A percentile compares a stretch with the other conserved stretches of the same genome.
phyloP scores from a whole-genome alignment of 2,888 invertebrate genomes.

The Sepioteuthis lessoniana region DNA sequence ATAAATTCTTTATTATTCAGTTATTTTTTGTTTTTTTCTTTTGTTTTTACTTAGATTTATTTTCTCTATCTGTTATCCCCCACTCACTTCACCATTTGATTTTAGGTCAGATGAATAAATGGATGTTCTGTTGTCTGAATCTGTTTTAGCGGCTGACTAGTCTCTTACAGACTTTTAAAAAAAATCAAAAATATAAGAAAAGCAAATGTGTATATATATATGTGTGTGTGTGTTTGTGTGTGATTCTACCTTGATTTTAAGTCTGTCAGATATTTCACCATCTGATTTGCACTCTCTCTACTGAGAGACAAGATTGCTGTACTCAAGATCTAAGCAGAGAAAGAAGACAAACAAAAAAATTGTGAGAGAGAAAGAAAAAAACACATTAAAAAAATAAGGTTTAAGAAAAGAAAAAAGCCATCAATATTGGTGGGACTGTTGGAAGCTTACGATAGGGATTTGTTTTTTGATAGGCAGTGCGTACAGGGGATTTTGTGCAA shows the following conservation, averaged over 20 bases:
- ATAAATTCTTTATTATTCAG: no score
- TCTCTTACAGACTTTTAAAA: no score
- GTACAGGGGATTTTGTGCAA: background rate
- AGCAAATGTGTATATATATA: background rate
- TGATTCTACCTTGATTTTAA: constrained; percentile 17
- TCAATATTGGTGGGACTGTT: constrained; percentile 33
- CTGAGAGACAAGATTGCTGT: background rate
- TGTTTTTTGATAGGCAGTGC: constrained; percentile 23
- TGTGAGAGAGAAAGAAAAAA: background rate
- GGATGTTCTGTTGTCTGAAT: no score
- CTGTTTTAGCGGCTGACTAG: no score
- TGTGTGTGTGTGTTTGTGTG: background rate
- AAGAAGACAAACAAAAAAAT: background rate
- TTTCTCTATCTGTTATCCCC: no score
- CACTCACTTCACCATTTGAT: no score
- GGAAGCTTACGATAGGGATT: constrained; percentile 33
- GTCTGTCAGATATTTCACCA: background rate
- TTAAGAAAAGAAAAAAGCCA: background rate
- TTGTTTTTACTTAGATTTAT: no score
- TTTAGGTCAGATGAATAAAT: no score
- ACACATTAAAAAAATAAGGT: background rate
- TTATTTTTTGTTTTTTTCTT: no score
- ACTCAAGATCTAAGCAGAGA: background rate
- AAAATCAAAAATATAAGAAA: no score
- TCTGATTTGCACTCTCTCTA: constrained; percentile 20